A percentile compares a stretch with the other conserved stretches of the same genome.
Evolutionary conservation across 2,888 invertebrate species (phyloP).

Genomic region (Nysson spinosus): DNA sequence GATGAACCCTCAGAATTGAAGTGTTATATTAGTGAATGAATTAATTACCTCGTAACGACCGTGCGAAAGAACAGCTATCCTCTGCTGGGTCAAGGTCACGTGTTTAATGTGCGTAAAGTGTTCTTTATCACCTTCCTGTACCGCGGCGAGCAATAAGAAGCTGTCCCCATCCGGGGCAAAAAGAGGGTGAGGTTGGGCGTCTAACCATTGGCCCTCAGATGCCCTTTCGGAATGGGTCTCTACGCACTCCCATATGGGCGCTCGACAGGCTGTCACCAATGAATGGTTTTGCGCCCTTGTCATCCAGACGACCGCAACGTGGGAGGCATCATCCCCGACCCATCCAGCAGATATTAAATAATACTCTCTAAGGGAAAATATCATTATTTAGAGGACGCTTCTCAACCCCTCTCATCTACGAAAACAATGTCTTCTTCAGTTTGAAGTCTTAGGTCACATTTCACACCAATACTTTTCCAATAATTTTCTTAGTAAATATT

Average conservation of each 20-base stretch:
- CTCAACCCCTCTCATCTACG: too few relatives aligned
- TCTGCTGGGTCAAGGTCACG: constrained; percentile 88
- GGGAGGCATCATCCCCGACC: constrained; percentile 88
- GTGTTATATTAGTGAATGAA: not conserved
- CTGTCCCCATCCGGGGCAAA: constrained; percentile 91
- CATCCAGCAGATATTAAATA: constrained; percentile 95
- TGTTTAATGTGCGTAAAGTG: constrained; percentile 94
- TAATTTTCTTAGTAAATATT: too few relatives aligned
- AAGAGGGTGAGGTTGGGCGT: constrained; percentile 90
- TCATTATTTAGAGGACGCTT: not conserved
- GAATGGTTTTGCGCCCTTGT: constrained; percentile 95
- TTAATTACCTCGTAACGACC: constrained; percentile 87
- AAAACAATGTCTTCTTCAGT: too few relatives aligned
- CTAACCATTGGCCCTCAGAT: constrained; percentile 90
- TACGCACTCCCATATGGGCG: constrained; percentile 90
- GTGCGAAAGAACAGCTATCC: constrained; percentile 91
- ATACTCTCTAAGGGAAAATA: constrained; percentile 85
- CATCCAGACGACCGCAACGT: constrained; percentile 94
- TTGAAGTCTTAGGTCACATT: too few relatives aligned
- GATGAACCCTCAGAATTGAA: too few relatives aligned
- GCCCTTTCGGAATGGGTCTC: constrained; percentile 92
- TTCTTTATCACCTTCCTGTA: constrained; percentile 90
- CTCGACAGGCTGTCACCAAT: constrained; percentile 90
- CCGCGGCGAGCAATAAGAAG: constrained; percentile 88
- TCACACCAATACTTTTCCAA: too few relatives aligned